phyloP scores from a whole-genome alignment of 2,888 invertebrate genomes.

The Fabriciana adippe region DNA sequence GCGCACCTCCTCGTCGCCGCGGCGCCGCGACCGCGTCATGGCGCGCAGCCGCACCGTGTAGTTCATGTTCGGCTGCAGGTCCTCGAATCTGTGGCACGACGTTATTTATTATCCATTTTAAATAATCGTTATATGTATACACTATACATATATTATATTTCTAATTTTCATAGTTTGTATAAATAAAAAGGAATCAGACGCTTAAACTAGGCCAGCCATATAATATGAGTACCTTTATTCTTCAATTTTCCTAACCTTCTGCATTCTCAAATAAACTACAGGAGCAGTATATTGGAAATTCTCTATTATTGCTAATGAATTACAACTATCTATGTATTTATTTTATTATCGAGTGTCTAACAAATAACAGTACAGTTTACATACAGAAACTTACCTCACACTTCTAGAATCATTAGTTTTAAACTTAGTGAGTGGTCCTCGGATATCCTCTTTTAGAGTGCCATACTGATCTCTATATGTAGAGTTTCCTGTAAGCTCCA shows the following conservation, averaged over 20 bases:
- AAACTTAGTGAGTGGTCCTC: conserved; percentile 70
- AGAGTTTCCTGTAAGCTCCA: conserved; percentile 78
- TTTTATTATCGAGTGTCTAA: not conserved
- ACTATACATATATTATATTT: too few species aligned
- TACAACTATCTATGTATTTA: not conserved
- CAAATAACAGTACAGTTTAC: too few species aligned
- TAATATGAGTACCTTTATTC: too few species aligned
- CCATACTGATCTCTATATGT: conserved; percentile 75
- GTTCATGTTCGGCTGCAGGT: conserved; percentile 91
- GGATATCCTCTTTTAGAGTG: conserved; percentile 57
- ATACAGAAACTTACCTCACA: conserved; percentile 52
- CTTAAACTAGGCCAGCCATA: too few species aligned
- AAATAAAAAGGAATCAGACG: too few species aligned
- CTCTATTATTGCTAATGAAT: too few species aligned
- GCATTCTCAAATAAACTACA: too few species aligned
- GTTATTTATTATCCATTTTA: too few species aligned
- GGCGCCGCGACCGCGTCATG: conserved; percentile 88
- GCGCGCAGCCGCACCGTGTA: conserved; percentile 90
- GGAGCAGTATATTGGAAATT: not conserved
- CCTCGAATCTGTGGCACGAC: conserved; percentile 78
- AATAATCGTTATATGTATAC: too few species aligned
- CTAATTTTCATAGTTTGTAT: too few species aligned
- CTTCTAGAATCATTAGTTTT: conserved; percentile 60
- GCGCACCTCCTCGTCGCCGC: conserved; percentile 85
- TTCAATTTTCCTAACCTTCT: too few species aligned